These are phyloP conservation scores for Molossus alvarezi DNA, from an alignment of 2,797 vertebrate species.

Conservation along the genomic window DNA sequence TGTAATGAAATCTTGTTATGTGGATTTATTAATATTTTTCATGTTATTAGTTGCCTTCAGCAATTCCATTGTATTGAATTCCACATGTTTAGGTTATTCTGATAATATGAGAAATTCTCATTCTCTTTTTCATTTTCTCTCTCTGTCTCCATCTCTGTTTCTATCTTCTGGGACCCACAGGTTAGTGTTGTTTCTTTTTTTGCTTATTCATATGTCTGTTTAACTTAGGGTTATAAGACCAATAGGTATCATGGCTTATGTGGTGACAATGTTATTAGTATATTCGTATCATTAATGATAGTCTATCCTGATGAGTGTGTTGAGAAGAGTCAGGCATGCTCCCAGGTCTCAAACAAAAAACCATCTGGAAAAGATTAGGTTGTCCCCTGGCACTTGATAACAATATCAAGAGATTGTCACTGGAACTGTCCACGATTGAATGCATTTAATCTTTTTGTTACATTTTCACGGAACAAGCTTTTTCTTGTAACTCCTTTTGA, in stretches of 20 bases:
- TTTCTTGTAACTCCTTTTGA: not conserved
- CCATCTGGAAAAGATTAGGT: not conserved
- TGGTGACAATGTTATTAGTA: not conserved
- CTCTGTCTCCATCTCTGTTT: too few relatives aligned
- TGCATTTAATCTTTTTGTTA: not conserved
- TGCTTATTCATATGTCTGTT: not conserved
- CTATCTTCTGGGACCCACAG: too few relatives aligned
- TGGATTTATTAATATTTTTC: too few relatives aligned
- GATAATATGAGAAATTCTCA: too few relatives aligned
- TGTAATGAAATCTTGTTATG: too few relatives aligned
- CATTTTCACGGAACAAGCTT: not conserved
- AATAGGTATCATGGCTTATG: not conserved
- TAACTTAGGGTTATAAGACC: not conserved
- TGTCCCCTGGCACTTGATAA: not conserved
- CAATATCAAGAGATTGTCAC: not conserved
- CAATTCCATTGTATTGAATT: too few relatives aligned
- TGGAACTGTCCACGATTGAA: not conserved
- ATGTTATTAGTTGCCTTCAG: too few relatives aligned
- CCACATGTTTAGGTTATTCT: too few relatives aligned
- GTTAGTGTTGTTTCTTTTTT: not conserved
- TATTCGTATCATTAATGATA: not conserved
- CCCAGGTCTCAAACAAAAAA: not conserved
- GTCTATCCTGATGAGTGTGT: not conserved
- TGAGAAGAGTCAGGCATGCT: not conserved
- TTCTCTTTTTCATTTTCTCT: too few relatives aligned